Conservation (phyloP, 1,140 invertebrate species). For the Listronotus oregonensis region DNA sequence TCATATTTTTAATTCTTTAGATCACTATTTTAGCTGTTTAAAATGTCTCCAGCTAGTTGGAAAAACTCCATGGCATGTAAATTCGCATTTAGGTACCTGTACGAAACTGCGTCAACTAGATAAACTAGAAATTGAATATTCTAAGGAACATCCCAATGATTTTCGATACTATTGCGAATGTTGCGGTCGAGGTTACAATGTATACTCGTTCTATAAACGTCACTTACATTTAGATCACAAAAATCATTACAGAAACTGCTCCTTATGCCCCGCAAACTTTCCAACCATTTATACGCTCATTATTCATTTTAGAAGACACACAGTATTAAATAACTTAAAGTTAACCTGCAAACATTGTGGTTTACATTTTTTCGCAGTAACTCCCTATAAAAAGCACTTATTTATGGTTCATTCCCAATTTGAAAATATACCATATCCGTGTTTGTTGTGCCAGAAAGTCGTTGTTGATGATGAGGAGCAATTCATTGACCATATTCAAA, state of each 20-base stretch:
- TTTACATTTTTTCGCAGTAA: not conserved
- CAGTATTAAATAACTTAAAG: not conserved
- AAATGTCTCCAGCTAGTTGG: conserved; percentile 17
- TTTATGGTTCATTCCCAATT: not conserved
- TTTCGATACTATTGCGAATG: not conserved
- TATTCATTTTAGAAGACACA: not conserved
- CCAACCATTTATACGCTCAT: not conserved
- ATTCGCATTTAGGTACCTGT: too few relatives aligned
- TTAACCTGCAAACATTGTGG: not conserved
- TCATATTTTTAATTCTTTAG: conserved; percentile 6
- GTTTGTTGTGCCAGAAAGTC: not conserved
- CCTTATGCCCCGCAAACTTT: not conserved
- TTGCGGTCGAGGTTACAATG: not conserved
- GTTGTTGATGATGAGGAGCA: not conserved
- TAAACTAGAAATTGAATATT: too few relatives aligned
- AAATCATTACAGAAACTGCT: not conserved
- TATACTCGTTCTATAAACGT: too few relatives aligned
- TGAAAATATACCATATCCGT: not conserved
- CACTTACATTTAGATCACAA: not conserved
- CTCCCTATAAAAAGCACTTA: not conserved
- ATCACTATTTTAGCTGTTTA: conserved; percentile 16
- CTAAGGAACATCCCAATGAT: too few relatives aligned
- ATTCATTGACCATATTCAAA: not conserved
- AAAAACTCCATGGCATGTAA: not conserved
- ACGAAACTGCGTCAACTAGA: not conserved